Evolutionary conservation across 2,113 vertebrate species (phyloP).

Genomic region (Ochotona curzoniae): DNA sequence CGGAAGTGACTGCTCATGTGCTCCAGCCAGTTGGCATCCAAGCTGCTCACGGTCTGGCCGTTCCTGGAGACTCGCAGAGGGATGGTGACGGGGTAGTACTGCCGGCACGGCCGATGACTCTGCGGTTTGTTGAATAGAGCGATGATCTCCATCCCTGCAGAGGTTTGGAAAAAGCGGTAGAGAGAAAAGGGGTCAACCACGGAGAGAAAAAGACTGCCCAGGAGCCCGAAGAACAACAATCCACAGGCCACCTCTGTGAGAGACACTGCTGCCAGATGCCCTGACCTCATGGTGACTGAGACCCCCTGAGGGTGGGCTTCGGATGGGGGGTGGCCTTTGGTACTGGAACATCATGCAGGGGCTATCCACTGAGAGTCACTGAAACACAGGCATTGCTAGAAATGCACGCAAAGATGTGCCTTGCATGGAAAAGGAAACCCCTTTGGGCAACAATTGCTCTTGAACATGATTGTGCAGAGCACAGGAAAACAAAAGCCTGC

Average conservation of each 20-base stretch:
- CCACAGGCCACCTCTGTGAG: not conserved
- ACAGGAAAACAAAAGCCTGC: conserved; percentile 31
- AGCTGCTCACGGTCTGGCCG: conserved; percentile 89
- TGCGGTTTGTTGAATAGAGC: conserved; percentile 94
- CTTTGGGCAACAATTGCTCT: not conserved
- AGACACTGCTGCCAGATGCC: not conserved
- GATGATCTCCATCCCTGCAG: conserved; percentile 92
- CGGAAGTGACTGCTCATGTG: conserved; percentile 99
- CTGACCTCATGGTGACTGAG: not conserved
- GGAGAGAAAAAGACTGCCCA: not conserved
- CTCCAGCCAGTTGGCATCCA: conserved; percentile 98
- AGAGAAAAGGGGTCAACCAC: not conserved
- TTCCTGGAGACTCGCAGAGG: conserved; percentile 93
- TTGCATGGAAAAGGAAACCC: not conserved
- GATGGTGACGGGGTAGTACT: conserved; percentile 95
- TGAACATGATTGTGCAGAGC: not conserved
- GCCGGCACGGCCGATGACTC: conserved; percentile 86
- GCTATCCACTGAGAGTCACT: not conserved
- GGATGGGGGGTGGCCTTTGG: not conserved
- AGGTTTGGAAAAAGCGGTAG: not conserved
- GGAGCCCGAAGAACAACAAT: not conserved
- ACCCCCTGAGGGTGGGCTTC: not conserved
- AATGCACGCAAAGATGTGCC: not conserved
- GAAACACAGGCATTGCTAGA: not conserved
- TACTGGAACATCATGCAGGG: not conserved